Conservation (phyloP, 1,140 invertebrate genomes). For the Drosophila punjabiensis region DNA sequence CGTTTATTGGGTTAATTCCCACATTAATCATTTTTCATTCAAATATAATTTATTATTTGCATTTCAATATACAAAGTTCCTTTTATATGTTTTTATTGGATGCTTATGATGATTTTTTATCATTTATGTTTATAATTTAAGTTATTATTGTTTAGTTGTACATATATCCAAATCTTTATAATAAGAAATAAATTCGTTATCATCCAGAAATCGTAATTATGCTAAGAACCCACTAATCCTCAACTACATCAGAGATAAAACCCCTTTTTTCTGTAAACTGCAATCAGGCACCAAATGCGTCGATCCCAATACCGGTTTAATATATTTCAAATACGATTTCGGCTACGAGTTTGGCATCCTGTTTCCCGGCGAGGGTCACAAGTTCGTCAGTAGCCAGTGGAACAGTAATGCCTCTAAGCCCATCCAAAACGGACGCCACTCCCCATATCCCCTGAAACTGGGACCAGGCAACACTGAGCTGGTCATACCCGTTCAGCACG, state of each 20-base stretch:
- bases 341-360: slow-evolving; percentile 93
- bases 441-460: slow-evolving; percentile 73
- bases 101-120: slow-evolving; percentile 3
- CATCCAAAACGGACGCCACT: slow-evolving; percentile 56
- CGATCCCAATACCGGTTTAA: slow-evolving; percentile 91
- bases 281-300: slow-evolving; percentile 90
- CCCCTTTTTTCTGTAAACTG: slow-evolving; percentile 38
- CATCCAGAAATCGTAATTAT: neutral
- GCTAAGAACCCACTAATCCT: neutral
- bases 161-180: neutral
- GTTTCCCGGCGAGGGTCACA: slow-evolving; percentile 89
- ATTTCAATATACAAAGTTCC: neutral
- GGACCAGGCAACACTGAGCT: slow-evolving; percentile 74
- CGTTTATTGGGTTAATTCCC: neutral
- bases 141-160: slow-evolving; percentile 1
- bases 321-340: slow-evolving; percentile 94
- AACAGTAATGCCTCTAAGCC: slow-evolving; percentile 62
- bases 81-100: slow-evolving; percentile 18
- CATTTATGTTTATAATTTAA: slow-evolving; percentile 16
- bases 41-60: slow-evolving; percentile 13
- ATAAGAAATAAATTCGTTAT: neutral
- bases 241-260: neutral
- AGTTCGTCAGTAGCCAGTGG: slow-evolving; percentile 85
- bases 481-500: slow-evolving; percentile 80
- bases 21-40: slow-evolving; percentile 2